These are phyloP conservation scores for Odontophorus gujanensis DNA, from an alignment of 2,113 vertebrate genomes.

Conservation along the genomic window DNA sequence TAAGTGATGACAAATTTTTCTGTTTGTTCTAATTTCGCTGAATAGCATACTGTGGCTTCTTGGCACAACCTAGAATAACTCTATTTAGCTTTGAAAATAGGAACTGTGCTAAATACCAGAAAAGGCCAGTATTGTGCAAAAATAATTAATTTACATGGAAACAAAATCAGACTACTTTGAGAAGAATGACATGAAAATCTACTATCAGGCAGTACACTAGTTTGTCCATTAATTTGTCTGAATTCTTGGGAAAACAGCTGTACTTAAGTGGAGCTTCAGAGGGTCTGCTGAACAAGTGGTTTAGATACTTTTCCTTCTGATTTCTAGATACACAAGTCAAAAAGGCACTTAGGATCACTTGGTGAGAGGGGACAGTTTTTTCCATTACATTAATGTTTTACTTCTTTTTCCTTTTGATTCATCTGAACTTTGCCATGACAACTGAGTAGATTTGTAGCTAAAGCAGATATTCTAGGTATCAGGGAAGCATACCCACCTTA, in stretches of 20 bases:
- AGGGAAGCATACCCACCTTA: background rate
- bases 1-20: constrained; percentile 74
- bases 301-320: background rate
- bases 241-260: background rate
- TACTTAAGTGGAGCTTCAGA: background rate
- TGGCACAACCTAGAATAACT: constrained; percentile 71
- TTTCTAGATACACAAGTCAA: background rate
- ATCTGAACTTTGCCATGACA: background rate
- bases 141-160: constrained; percentile 49
- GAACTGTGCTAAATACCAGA: constrained; percentile 35
- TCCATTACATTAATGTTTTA: background rate
- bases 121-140: constrained; percentile 39
- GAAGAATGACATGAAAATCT: background rate
- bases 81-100: constrained; percentile 66
- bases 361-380: rapidly evolving
- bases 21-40: constrained; percentile 77
- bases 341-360: background rate
- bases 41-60: constrained; percentile 70
- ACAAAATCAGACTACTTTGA: background rate
- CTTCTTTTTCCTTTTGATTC: background rate
- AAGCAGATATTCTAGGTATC: background rate
- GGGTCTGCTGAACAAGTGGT: background rate
- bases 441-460: background rate
- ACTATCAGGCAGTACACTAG: background rate
- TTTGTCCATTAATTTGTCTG: constrained; percentile 7